Evolutionary conservation across 2,888 invertebrate genomes (phyloP).

Genomic region (Chrysopilus asiliformis): DNA sequence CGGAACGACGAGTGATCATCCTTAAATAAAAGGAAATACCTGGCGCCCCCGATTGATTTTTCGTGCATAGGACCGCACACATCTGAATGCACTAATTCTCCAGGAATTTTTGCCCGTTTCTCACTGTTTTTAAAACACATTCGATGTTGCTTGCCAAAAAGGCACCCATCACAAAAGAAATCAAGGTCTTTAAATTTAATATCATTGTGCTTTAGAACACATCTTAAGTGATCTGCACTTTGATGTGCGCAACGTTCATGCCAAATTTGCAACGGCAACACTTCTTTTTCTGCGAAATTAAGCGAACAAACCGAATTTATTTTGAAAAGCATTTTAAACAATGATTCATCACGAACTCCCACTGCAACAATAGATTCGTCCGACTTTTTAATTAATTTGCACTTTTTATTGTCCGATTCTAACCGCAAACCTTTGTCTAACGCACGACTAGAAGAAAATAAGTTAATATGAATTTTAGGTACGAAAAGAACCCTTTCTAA

Average conservation of each 20-base stretch:
- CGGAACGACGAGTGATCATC: slow-evolving; percentile 12
- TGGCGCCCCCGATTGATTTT: slow-evolving; percentile 14
- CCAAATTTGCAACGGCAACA: neutral
- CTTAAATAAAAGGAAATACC: slow-evolving; percentile 10
- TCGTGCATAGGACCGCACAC: slow-evolving; percentile 17
- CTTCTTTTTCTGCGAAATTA: neutral
- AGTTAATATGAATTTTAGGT: neutral
- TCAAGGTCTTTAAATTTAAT: slow-evolving; percentile 1
- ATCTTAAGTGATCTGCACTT: neutral
- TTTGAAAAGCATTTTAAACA: slow-evolving; percentile 2
- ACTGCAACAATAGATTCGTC: slow-evolving; percentile 4
- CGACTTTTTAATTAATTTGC: slow-evolving; percentile 1
- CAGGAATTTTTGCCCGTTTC: slow-evolving; percentile 11
- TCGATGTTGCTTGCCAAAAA: slow-evolving; percentile 17
- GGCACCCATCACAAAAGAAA: slow-evolving; percentile 16
- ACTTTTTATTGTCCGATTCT: neutral
- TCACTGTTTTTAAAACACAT: slow-evolving; percentile 12
- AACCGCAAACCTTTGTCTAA: neutral
- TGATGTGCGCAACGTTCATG: neutral
- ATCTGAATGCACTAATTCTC: slow-evolving; percentile 18
- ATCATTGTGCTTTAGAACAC: neutral
- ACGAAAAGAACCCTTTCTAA: neutral
- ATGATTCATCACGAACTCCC: neutral
- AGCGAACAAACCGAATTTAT: too few species aligned
- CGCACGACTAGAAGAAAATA: neutral